A percentile compares a stretch with the other conserved stretches of the same genome.
These are phyloP conservation scores for Stomorhina lunata DNA, from an alignment of 2,888 invertebrate species.

Conservation along the genomic window DNA sequence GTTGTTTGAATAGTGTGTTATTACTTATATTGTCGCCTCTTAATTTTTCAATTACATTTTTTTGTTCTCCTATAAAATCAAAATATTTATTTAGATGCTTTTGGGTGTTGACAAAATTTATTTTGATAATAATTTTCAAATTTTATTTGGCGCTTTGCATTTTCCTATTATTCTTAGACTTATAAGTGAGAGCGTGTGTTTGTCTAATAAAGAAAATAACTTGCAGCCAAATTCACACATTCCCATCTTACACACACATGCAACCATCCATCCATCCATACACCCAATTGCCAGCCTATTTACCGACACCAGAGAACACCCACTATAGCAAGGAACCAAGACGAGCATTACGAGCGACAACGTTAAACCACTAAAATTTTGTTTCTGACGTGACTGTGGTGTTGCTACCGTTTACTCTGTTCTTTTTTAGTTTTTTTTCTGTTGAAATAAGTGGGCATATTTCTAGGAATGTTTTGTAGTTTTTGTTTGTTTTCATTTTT, in stretches of 20 bases:
- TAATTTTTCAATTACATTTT: background rate
- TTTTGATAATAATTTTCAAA: constrained; percentile 18
- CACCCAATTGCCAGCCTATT: background rate
- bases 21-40: constrained; percentile 7
- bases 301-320: constrained; percentile 29
- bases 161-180: no score
- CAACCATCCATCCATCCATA: no score
- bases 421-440: background rate
- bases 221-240: constrained; percentile 13
- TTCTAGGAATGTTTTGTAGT: background rate
- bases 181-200: background rate
- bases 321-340: constrained; percentile 10
- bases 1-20: background rate
- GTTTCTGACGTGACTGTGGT: no score
- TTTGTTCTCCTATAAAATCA: background rate
- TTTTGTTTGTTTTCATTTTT: background rate
- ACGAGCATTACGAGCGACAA: background rate
- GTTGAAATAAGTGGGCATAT: constrained; percentile 18
- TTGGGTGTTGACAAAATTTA: constrained; percentile 46
- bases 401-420: background rate
- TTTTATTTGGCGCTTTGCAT: background rate
- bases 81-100: constrained; percentile 33
- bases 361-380: background rate
- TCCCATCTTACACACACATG: background rate
- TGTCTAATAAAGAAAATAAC: background rate